A percentile compares a stretch with the other conserved stretches of the same genome.
phyloP scores from a whole-genome alignment of 2,888 invertebrate genomes.

The Aquatica leii region DNA sequence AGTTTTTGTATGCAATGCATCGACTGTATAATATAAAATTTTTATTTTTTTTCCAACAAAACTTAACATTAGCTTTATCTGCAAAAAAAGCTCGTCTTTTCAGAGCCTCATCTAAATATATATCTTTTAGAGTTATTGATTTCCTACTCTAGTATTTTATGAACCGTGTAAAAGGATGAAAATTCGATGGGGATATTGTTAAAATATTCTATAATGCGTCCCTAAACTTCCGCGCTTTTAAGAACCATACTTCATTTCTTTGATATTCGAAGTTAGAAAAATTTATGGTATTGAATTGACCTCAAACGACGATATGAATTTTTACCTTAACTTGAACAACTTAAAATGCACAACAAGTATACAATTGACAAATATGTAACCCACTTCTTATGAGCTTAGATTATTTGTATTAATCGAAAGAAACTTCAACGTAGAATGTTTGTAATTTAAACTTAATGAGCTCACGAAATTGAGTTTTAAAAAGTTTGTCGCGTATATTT shows the following conservation, averaged over 20 bases:
- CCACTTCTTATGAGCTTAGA: too few relatives aligned
- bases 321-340: conserved; percentile 45
- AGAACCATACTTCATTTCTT: conserved; percentile 40
- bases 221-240: conserved; percentile 29
- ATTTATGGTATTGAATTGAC: conserved; percentile 47
- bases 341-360: conserved; percentile 44
- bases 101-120: conserved; percentile 30
- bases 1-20: too few relatives aligned
- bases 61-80: conserved; percentile 29
- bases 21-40: too few relatives aligned
- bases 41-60: too few relatives aligned
- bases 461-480: too few relatives aligned
- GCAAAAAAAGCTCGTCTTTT: conserved; percentile 21
- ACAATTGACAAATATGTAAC: too few relatives aligned
- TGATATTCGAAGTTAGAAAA: conserved; percentile 44
- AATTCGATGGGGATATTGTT: conserved; percentile 31
- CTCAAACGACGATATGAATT: conserved; percentile 45
- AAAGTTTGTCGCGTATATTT: too few relatives aligned
- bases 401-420: too few relatives aligned
- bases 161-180: conserved; percentile 32
- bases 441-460: too few relatives aligned
- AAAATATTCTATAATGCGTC: conserved; percentile 32
- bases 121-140: conserved; percentile 29
- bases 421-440: too few relatives aligned
- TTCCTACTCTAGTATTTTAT: conserved; percentile 33